Conservation (phyloP, 2,888 invertebrate species). For the Morpho achilles region DNA sequence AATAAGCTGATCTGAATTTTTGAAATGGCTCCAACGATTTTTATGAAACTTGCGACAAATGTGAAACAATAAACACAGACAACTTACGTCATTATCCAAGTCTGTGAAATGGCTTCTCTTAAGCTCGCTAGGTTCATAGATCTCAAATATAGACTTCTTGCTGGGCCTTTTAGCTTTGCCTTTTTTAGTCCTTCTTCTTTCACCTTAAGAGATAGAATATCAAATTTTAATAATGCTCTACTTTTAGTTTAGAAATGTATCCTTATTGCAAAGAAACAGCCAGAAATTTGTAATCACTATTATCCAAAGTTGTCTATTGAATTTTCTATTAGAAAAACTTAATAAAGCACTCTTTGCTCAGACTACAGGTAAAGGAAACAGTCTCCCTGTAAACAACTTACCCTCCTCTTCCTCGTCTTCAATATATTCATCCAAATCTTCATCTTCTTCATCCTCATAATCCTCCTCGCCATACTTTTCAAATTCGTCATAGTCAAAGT, state of each 20-base stretch:
- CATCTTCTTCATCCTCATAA: slow-evolving; percentile 90
- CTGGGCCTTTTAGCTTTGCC: slow-evolving; percentile 86
- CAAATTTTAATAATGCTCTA: too few relatives aligned
- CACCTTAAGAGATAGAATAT: slow-evolving; percentile 40
- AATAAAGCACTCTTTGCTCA: too few relatives aligned
- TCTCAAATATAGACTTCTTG: slow-evolving; percentile 93
- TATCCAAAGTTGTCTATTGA: too few relatives aligned
- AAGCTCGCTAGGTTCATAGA: slow-evolving; percentile 98
- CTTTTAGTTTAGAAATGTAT: too few relatives aligned
- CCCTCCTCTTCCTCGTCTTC: slow-evolving; percentile 87
- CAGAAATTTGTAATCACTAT: too few relatives aligned
- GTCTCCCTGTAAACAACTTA: slow-evolving; percentile 27
- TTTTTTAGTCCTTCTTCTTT: slow-evolving; percentile 85
- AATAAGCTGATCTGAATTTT: too few relatives aligned
- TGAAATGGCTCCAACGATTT: too few relatives aligned
- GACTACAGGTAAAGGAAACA: too few relatives aligned
- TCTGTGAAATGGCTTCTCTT: slow-evolving; percentile 98
- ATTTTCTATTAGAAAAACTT: too few relatives aligned
- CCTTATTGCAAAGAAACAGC: too few relatives aligned
- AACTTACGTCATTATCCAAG: slow-evolving; percentile 86
- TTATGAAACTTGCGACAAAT: too few relatives aligned
- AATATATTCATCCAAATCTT: slow-evolving; percentile 87
- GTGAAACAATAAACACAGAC: too few relatives aligned
- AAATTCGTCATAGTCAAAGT: slow-evolving; percentile 96
- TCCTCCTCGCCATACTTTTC: slow-evolving; percentile 92